Base-by-base conservation (phyloP, 2,113 vertebrate genomes). In the Psephotus haematonotus region DNA sequence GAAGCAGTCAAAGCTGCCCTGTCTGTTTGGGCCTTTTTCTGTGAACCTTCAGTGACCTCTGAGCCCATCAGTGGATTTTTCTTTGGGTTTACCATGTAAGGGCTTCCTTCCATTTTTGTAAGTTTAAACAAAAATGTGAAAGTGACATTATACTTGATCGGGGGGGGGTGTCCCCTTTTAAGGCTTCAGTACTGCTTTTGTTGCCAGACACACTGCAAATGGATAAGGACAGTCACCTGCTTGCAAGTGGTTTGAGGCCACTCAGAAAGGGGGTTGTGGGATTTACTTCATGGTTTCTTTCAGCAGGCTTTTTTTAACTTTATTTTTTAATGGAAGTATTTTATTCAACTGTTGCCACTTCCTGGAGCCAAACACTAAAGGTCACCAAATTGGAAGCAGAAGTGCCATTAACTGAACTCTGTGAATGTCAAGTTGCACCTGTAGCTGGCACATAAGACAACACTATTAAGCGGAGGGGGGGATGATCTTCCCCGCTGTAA, bases 351-450 rank as follows among this genome's bases (percentile, higher is more conserved):
- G 68, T 78, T 84, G 88, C 95, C 92, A 80, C 96, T 97, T 97
- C 96, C 97, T 86, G 92, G 88, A 98, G 94, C 97, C 96, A 97
- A 96, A 94, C 75, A 22, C 79, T 92, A 85, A 90, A 95, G 77
- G 88, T 95, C 97, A 98, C 96, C 95, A 91, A 95, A 97, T 94
- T 95, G 96, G 95, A 97, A 97, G 95, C 95, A 96, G 95, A 97
- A 98, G 97, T 98, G 98, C 98, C 97, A 96, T 97, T 97, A 97
- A 95, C 95, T 92, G 95, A 97, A 96, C 87, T 97, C 79, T 94
- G 80, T 95, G 96, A 97, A 97, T 94, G 80, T 97, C 84, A 74
- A 93, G 94, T 95, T 91, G 88, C 80, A 83, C 94, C 97, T 97
- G 91, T 72, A 88, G 93, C 79, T 94, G 88, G 95, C 78, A 80